phyloP scores from a whole-genome alignment of 92 coral and sea anemone genomes.

The Phenganax subtilis region DNA sequence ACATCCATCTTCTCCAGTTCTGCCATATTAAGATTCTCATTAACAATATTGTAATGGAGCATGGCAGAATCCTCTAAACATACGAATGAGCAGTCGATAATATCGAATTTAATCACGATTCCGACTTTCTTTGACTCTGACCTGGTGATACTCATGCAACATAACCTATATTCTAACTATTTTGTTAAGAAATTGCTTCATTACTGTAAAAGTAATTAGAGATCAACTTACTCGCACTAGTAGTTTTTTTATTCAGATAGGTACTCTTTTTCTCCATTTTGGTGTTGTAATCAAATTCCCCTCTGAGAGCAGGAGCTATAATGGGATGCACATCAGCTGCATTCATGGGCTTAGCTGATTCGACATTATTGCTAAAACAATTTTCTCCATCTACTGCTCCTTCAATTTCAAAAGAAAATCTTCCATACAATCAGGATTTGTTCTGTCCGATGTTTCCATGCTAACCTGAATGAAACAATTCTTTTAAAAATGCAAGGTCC shows the following conservation, averaged over 20 bases:
- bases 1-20: not conserved
- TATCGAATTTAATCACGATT: not conserved
- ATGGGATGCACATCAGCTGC: constrained; percentile 20
- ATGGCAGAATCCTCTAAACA: not conserved
- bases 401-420: not conserved
- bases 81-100: no score
- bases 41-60: not conserved
- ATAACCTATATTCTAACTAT: not conserved
- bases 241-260: constrained; percentile 4
- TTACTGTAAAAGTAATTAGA: not conserved
- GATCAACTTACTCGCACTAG: constrained; percentile 2
- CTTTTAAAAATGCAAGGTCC: no score
- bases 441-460: no score
- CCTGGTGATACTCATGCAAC: not conserved
- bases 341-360: not conserved
- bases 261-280: constrained; percentile 25
- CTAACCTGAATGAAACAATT: no score
- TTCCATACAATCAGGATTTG: no score
- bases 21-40: not conserved
- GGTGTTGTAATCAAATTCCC: not conserved
- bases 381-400: not conserved
- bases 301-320: constrained; percentile 20
- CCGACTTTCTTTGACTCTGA: not conserved
- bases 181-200: no score
- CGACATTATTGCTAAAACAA: not conserved